Evolutionary conservation across 2,888 invertebrate species (phyloP).

Genomic region (Ferrisia virgata): DNA sequence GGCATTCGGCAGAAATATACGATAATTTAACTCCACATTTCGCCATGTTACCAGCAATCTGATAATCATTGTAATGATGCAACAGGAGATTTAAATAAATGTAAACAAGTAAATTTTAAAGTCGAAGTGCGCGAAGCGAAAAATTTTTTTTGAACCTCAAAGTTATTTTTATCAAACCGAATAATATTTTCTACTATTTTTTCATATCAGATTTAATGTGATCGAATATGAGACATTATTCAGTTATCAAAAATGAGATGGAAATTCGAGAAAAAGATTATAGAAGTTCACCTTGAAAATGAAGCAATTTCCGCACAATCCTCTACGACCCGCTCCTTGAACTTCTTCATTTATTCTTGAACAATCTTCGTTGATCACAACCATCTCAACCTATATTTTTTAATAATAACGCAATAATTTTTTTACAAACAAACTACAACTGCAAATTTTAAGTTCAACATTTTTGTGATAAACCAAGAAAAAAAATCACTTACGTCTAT

Average conservation of each 20-base stretch:
- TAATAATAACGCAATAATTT: too few relatives aligned
- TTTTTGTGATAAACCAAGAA: neutral
- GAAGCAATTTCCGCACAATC: constrained; percentile 35
- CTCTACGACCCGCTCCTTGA: constrained; percentile 2
- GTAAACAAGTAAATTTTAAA: neutral
- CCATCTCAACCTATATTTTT: constrained; percentile 36
- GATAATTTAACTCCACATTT: constrained; percentile 57
- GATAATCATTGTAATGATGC: neutral
- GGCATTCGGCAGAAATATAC: constrained; percentile 54
- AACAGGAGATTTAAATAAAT: neutral
- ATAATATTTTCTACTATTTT: too few relatives aligned
- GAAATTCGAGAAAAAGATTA: neutral
- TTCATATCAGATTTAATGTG: too few relatives aligned
- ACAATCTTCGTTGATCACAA: constrained; percentile 35
- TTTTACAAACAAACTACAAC: neutral
- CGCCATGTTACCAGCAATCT: constrained; percentile 76
- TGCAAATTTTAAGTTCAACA: neutral
- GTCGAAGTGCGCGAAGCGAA: neutral
- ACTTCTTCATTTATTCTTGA: constrained; percentile 26
- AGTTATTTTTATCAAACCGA: too few relatives aligned
- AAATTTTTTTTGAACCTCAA: neutral
- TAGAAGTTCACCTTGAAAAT: constrained; percentile 24
- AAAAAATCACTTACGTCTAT: constrained; percentile 51
- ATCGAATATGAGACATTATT: neutral
- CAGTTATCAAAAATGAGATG: neutral